Evolutionary conservation across 2,113 vertebrate species (phyloP), one percentile per base, ranked within the genome.

Genomic region (Empidonax traillii): DNA sequence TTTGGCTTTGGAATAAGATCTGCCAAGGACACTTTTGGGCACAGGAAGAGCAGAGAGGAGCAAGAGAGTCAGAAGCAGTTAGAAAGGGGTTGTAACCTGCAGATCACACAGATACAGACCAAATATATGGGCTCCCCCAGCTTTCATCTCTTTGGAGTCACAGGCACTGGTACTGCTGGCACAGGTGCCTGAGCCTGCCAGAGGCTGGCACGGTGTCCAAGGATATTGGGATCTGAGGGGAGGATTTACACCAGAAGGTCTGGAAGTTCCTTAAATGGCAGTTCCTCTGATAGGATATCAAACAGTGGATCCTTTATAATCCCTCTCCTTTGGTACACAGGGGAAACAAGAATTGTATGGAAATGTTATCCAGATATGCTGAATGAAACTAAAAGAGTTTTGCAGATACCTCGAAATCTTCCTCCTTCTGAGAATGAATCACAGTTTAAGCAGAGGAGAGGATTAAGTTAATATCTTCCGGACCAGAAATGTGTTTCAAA

Each of bases 381-480:
- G 35, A 94, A 94, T 56, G 67, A 76, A 92, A 62, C 87, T 52
- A 8, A 78, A 96, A 76, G 91, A 43, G 49, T 67, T 95, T 69
- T 88, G 69, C 41, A 86, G 49, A 82, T 84, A n/a, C 33, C 78
- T 20, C 69, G 88, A 90, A 95, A 88, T 83, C 47, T 31, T 39
- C 87, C 74, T 90, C 69, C 77, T 97, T 85, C 59, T 90, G 82
- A 85, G 9, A 2, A 94, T 94, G 79, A 97, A 97, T 95, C 97
- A 84, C 24, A 82, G 74, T 87, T 95, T 97, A 97, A 94, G 79
- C 92, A 95, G 92, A 96, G 84, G 61, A 92, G 82, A 85, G 71
- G 81, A 94, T 97, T 97, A 95, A 95, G 88, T 69, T 93, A 91
- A 96, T 95, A 95, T 94, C 95, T 96, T 89, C 93, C 83, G 93